Conservation (phyloP, 2,888 invertebrate species). For the Leptinotarsa haldemani region DNA sequence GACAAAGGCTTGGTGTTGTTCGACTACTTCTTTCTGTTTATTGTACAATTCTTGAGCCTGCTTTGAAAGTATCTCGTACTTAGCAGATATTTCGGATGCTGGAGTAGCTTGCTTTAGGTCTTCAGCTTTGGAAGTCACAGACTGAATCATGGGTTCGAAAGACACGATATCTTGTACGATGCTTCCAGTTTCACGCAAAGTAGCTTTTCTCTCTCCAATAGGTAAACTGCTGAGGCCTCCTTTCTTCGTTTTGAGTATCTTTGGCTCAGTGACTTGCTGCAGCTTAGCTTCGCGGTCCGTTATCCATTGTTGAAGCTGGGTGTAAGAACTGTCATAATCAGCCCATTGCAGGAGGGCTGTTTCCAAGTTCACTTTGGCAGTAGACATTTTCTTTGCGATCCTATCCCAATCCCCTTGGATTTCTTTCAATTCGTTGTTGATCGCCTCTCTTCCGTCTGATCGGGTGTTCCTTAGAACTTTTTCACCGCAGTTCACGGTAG, state of each 20-base stretch:
- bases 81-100: slow-evolving; percentile 90
- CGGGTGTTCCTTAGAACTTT: slow-evolving; percentile 88
- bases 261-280: slow-evolving; percentile 89
- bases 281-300: slow-evolving; percentile 92
- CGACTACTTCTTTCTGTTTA: slow-evolving; percentile 89
- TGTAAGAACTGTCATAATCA: slow-evolving; percentile 93
- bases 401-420: slow-evolving; percentile 94
- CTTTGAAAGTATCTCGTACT: slow-evolving; percentile 90
- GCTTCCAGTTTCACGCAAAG: slow-evolving; percentile 89
- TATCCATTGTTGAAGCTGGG: slow-evolving; percentile 94
- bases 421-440: slow-evolving; percentile 88
- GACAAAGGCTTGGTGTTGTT: slow-evolving; percentile 91
- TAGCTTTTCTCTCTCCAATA: slow-evolving; percentile 88
- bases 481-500: slow-evolving; percentile 90
- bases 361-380: slow-evolving; percentile 90
- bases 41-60: slow-evolving; percentile 91
- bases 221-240: slow-evolving; percentile 84
- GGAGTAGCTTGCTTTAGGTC: slow-evolving; percentile 92
- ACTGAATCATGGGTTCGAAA: slow-evolving; percentile 97
- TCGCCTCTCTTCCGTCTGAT: slow-evolving; percentile 88
- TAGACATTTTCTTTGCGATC: slow-evolving; percentile 89
- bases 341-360: slow-evolving; percentile 94
- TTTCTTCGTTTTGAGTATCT: slow-evolving; percentile 82
- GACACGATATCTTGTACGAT: slow-evolving; percentile 97
- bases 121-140: slow-evolving; percentile 92